Evolutionary conservation across 2,797 vertebrate species (phyloP), one percentile per base, ranked within the genome.

Genomic region (Sphenodon punctatus): DNA sequence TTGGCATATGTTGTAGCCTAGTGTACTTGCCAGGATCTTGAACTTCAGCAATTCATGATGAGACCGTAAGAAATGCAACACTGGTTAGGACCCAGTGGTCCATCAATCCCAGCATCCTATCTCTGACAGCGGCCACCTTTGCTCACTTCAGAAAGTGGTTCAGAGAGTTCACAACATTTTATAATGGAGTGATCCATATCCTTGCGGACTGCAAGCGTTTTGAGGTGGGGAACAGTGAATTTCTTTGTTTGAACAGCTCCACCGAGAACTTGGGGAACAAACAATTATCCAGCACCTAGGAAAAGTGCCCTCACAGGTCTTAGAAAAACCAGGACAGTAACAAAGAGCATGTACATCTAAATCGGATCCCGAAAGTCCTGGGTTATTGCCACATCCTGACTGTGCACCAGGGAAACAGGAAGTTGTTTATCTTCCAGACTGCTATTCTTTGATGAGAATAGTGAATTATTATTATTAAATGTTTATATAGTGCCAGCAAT

Each of bases 351-450:
- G 0, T 38, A 15, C 39, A 39, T 27, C 59, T 63, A 4, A 30
- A 46, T 45, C 53, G 71, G 34, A 82, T 75, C 59, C 81, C 67
- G 81, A 48, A 67, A 69, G 39, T 7, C 41, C 59, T 85, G 63
- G 59, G 39, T 34, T 81, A 70, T 67, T 32, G 81, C 69, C 84
- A 84, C 74, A 56, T 6, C 17, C 69, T 72, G 61, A 10, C 72
- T 80, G 60, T 27, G 34, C 10, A 1, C 9, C 36, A 38, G 75
- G 45, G 58, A 45, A 60, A 41, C 15, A 70, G 11, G 43, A 53
- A 53, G 49, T 53, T 49, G 53, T 49, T 64, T 5, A 6, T 0
- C 59, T 59, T 39, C 70, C 78, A 71, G 56, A 19, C 41, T 68
- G 14, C 0, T 75, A 43, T 36, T 67, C 46, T 58, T 10, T 23